phyloP scores from a whole-genome alignment of 2,797 vertebrate genomes.

The Centroberyx gerrardi region DNA sequence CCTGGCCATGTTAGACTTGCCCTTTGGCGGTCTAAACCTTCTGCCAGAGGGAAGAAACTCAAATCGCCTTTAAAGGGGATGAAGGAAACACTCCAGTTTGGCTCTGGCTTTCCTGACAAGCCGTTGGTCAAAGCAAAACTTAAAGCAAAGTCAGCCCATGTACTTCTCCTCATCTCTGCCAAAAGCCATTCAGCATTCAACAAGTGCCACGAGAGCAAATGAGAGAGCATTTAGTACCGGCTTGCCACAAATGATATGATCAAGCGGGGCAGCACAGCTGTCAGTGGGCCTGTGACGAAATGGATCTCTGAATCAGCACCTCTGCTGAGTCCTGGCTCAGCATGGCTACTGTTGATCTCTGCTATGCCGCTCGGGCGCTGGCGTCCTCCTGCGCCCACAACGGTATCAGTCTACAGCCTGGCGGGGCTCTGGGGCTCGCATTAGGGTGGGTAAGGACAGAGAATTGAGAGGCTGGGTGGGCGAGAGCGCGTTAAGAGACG shows the following conservation, averaged over 20 bases:
- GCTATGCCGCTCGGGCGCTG: constrained; percentile 2
- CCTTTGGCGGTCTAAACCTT: not conserved
- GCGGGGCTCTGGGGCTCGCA: constrained; percentile 29
- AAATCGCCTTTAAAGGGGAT: not conserved
- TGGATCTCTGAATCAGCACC: constrained; percentile 74
- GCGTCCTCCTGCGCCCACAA: constrained; percentile 29
- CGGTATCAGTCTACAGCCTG: constrained; percentile 33
- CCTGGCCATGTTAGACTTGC: not conserved
- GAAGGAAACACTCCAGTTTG: not conserved
- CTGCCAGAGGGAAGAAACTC: constrained; percentile 23
- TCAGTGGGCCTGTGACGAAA: constrained; percentile 46
- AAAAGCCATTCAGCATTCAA: constrained; percentile 23
- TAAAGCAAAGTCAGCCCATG: constrained; percentile 11
- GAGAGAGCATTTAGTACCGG: constrained; percentile 53
- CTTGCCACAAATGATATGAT: constrained; percentile 54
- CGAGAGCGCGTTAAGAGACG: constrained; percentile 57
- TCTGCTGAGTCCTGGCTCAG: constrained; percentile 45
- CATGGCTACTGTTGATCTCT: constrained; percentile 48
- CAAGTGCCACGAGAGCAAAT: constrained; percentile 33
- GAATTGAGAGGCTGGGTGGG: constrained; percentile 26
- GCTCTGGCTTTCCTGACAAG: constrained; percentile 21
- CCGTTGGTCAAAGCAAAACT: constrained; percentile 18
- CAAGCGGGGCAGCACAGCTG: constrained; percentile 57
- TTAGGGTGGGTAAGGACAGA: constrained; percentile 30
- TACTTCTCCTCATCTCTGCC: constrained; percentile 16